Evolutionary conservation across 2,797 vertebrate genomes (phyloP), one percentile per base, ranked within the genome.

Genomic region (Muraenolepis orangiensis): DNA sequence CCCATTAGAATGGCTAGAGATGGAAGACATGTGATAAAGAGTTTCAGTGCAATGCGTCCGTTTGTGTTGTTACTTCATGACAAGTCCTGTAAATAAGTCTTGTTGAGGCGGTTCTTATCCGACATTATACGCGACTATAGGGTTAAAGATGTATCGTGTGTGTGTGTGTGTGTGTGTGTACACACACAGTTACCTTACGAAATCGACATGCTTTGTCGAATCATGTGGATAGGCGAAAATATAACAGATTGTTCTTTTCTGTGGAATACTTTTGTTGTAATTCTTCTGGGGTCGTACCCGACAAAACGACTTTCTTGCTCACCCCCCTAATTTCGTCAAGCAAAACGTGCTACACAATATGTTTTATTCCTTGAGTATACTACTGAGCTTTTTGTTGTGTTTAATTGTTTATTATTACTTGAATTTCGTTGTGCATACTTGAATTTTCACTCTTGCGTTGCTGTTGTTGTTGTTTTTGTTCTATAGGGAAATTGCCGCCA

Each of bases 351-450:
- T 86, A 83, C 87, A 86, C 83, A 81, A 72, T 30, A 74, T 71
- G 66, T 73, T 85, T 87, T 82, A n/a, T 78, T 75, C 79, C 85
- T 28, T 83, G 32, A 75, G 81, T 88, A 88, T 83, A 83, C 87
- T 85, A 87, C 84, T 84, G 89, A 89, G 75, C 81, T 88, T 83
- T 87, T 87, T 85, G 88, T 88, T 89, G 80, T 88, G 85, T 90
- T 88, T 81, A 79, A 23, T 73, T 82, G 86, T 90, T 84, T 85
- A 81, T 84, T 85, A 81, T 92, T 91, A 88, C 86, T 91, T 92
- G 87, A 93, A 90, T 85, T 92, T 91, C 70, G 83, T 82, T 90
- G 89, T 87, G 89, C 90, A 88, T 90, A 93, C 89, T 93, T 90
- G 87, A 91, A 92, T 86, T 82, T 74, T 84, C 86, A 86, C 70